phyloP scores from a whole-genome alignment of 2,113 vertebrate genomes.

The Caracal caracal region DNA sequence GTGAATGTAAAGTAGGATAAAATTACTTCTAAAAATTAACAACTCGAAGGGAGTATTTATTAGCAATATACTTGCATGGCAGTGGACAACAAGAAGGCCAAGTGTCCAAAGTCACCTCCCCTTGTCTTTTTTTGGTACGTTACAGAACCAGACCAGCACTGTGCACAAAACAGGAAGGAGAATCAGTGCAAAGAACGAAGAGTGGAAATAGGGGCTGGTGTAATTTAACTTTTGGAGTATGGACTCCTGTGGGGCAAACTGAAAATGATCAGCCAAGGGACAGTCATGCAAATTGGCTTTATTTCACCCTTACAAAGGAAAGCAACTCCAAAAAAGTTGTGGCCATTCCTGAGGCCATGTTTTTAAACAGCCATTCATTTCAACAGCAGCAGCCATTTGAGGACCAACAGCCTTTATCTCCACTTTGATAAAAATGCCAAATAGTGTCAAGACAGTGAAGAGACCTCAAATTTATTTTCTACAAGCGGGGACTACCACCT shows the following conservation, averaged over 20 bases:
- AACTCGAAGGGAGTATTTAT: background rate
- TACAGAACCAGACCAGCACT: background rate
- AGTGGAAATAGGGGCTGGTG: background rate
- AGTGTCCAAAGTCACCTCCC: background rate
- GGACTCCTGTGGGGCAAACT: background rate
- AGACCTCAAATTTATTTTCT: constrained; percentile 57
- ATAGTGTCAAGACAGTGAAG: constrained; percentile 31
- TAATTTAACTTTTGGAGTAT: background rate
- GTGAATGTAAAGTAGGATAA: constrained; percentile 13
- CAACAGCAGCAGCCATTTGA: constrained; percentile 83
- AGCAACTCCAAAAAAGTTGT: background rate
- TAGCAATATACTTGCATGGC: background rate
- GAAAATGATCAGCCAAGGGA: constrained; percentile 12
- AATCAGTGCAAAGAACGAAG: constrained; percentile 2
- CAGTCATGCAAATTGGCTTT: background rate
- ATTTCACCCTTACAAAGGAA: constrained; percentile 16
- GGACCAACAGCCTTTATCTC: constrained; percentile 52
- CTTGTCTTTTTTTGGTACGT: constrained; percentile 32
- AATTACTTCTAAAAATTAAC: background rate
- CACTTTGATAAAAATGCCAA: constrained; percentile 50
- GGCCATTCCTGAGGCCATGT: constrained; percentile 30
- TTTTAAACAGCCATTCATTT: constrained; percentile 69
- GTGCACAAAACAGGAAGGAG: constrained; percentile 45
- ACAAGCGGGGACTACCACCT: background rate
- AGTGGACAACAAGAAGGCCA: background rate